Conservation (phyloP, 2,113 vertebrate species). For the Mus spicilegus region DNA sequence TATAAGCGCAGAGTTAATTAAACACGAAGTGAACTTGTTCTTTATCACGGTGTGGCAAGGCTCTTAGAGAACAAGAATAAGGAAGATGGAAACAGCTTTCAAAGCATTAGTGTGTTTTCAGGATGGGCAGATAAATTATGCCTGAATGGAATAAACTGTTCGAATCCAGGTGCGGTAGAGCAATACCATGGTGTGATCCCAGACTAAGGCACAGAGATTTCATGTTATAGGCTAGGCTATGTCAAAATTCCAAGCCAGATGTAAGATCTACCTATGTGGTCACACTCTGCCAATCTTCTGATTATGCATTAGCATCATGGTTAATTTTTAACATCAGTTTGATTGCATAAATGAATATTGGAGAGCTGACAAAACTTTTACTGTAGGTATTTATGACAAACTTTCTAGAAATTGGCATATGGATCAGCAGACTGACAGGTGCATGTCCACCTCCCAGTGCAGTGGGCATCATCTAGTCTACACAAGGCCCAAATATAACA, state of each 20-base stretch:
- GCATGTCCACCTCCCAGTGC: accelerated
- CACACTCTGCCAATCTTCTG: neutral
- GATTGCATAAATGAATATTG: neutral
- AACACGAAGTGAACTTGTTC: constrained; percentile 36
- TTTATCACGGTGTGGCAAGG: neutral
- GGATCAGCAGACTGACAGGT: neutral
- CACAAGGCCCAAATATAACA: neutral
- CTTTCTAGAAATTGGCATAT: neutral
- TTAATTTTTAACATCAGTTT: neutral
- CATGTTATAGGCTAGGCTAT: neutral
- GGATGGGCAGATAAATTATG: neutral
- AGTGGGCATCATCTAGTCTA: neutral
- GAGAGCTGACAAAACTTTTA: neutral
- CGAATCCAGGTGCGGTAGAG: neutral
- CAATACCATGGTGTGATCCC: neutral
- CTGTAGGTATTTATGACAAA: neutral
- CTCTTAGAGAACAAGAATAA: neutral
- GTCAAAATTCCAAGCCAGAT: neutral
- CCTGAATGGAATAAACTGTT: neutral
- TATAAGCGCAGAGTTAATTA: constrained; percentile 68
- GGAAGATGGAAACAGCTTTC: neutral
- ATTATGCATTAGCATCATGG: neutral
- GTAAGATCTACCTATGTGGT: neutral
- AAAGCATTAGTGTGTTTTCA: neutral
- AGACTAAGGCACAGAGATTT: neutral